phyloP scores from a whole-genome alignment of 2,888 invertebrate species.

The Trimorus sp. region DNA sequence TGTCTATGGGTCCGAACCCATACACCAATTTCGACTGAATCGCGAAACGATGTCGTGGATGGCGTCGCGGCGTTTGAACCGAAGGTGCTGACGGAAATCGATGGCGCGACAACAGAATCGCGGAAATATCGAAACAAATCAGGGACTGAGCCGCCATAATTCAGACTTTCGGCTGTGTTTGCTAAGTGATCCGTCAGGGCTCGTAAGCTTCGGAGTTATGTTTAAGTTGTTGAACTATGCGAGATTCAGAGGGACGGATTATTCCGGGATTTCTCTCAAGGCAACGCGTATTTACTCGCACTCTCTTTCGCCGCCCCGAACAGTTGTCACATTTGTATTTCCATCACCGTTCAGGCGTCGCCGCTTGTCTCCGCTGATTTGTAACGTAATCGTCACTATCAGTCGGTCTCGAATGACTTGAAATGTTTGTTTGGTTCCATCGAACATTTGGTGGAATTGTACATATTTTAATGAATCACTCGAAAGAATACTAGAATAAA shows the following conservation, averaged over 20 bases:
- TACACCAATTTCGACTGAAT: too few relatives aligned
- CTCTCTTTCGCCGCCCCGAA: conserved; percentile 40
- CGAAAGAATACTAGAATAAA: too few relatives aligned
- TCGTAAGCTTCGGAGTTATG: conserved; percentile 79
- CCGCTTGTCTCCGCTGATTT: background rate
- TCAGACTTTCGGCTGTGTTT: conserved; percentile 79
- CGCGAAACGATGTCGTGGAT: too few relatives aligned
- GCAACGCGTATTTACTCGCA: conserved; percentile 64
- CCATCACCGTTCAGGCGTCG: conserved; percentile 51
- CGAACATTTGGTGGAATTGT: too few relatives aligned
- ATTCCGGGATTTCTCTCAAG: conserved; percentile 74
- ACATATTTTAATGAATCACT: too few relatives aligned
- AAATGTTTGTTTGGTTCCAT: too few relatives aligned
- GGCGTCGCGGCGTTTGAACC: conserved; percentile 44
- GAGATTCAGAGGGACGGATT: conserved; percentile 74
- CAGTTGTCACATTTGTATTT: conserved; percentile 61
- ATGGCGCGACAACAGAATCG: conserved; percentile 71
- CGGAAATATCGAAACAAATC: conserved; percentile 80
- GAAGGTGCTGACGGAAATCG: conserved; percentile 62
- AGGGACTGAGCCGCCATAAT: conserved; percentile 78
- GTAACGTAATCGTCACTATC: background rate
- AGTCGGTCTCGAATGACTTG: too few relatives aligned
- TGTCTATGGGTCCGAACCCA: too few relatives aligned
- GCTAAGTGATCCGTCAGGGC: conserved; percentile 79
- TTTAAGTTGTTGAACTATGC: conserved; percentile 79